These are phyloP conservation scores for Larimichthys crocea DNA, from an alignment of 2,113 vertebrate genomes.

Conservation along the genomic window DNA sequence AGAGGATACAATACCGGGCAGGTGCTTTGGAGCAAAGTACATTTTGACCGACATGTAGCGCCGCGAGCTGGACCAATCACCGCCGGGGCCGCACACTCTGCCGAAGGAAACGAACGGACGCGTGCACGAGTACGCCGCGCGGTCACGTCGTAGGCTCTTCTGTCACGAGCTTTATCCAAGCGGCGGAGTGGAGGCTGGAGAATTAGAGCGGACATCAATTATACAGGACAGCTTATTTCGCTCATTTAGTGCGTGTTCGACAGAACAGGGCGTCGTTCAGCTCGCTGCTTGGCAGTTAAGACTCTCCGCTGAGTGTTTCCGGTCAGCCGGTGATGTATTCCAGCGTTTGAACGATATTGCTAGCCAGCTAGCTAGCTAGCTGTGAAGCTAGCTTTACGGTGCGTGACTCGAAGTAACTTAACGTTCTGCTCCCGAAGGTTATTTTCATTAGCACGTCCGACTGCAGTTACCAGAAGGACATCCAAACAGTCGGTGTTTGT, in stretches of 20 bases:
- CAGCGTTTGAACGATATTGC: constrained; percentile 71
- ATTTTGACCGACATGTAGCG: not conserved
- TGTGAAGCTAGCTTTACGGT: constrained; percentile 78
- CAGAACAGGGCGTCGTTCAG: not conserved
- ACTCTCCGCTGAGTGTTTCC: constrained; percentile 23
- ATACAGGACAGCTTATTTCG: constrained; percentile 31
- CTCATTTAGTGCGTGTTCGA: not conserved
- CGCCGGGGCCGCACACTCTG: constrained; percentile 3
- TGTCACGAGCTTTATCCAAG: constrained; percentile 83
- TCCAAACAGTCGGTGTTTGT: not conserved
- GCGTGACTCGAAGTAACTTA: constrained; percentile 73
- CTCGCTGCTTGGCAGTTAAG: constrained; percentile 15
- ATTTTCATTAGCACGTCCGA: constrained; percentile 9
- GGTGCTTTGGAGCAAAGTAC: no score
- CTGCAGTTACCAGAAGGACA: not conserved
- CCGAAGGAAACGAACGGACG: constrained; percentile 53
- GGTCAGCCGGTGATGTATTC: constrained; percentile 71
- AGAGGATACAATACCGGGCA: not conserved
- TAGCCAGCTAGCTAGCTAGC: constrained; percentile 83
- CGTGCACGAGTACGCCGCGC: constrained; percentile 60
- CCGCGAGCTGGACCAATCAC: not conserved
- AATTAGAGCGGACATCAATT: constrained; percentile 61
- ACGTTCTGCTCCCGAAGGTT: constrained; percentile 25
- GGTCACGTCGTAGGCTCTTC: constrained; percentile 69
- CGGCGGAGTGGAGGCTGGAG: constrained; percentile 57